Evolutionary conservation across 1,140 invertebrate species (phyloP), one percentile per base, ranked within the genome.

Genomic region (Bombus confusus): DNA sequence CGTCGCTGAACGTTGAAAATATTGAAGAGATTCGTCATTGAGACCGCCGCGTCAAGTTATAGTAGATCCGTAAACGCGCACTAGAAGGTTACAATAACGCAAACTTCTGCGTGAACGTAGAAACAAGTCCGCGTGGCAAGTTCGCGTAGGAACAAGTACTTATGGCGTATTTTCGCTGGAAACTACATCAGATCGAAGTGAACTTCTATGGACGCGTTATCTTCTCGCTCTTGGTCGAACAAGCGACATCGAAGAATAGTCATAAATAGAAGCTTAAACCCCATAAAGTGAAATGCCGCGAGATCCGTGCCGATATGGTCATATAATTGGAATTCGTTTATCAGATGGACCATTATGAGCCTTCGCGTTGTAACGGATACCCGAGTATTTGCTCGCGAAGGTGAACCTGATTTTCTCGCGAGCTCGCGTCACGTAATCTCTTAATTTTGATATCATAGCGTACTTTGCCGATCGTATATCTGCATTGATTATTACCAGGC

Each of bases 311-410:
- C 8, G 64, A 80, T 13, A 69, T n/a, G 41, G 34, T 41, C n/a
- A 9, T 62, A 28, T 75, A 82, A 62, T 82, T 75, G 80, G 71
- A 75, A n/a, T 62, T 34, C 80, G 57, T 75, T 75, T 82, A 75
- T 82, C 80, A 47, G 80, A 75, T 75, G 41, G 37, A 66, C 72
- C 39, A 66, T 47, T 75, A 75, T 57, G 9, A 75, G 25, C 41
- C 47, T 52, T 22, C 18, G 47, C 34, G 39, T 64, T 47, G 41
- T 34, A 64, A 47, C n/a, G 52, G 57, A 66, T 75, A 62, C 47
- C 31, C 72, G 22, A 15, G 39, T 12, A 37, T 37, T 64, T n/a
- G 25, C 41, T 34, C 25, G 25, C 8, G 15, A 62, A 75, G 57
- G 71, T 41, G 47, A 82, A 47, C 80, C 59, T 75, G 71, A 75